Base-by-base conservation (phyloP, 2,888 invertebrate species). In the Elysia crispata region DNA sequence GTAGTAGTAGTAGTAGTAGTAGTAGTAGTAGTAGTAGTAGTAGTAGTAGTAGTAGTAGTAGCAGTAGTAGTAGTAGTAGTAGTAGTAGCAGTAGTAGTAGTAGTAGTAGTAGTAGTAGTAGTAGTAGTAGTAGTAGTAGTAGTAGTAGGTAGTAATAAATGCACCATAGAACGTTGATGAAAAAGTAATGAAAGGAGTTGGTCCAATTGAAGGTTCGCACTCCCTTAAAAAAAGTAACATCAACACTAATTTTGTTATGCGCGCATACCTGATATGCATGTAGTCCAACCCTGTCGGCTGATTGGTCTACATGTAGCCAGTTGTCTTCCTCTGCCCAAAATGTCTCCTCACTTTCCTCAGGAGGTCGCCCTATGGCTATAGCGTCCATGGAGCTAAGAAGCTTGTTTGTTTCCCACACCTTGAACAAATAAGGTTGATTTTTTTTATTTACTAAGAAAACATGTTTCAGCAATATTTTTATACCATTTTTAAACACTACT, bases 221-320 rank as follows among this genome's bases (percentile, higher is more conserved):
- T n/a, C n/a, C n/a, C n/a, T n/a, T n/a, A n/a, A n/a, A n/a, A n/a
- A n/a, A n/a, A n/a, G n/a, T 41, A 11, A 41, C 11, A 41, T 3
- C 11, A 41, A 41, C 41, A 41, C 3, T 41, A 41, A 41, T 41
- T 41, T 41, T 11, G 5, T 41, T 20, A 20, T 18, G 6, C 15
- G 5, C 60, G n/a, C 50, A 20, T 5, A 76, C 76, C 66, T 79
- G 83, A 62, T 81, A 89, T 20, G 86, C 87, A 77, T 90, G 90
- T 1, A 89, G 86, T 28, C 90, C 90, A n/a, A 81, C 76, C 13
- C 87, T 81, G 1, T 82, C 78, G 5, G 85, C 82, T 11, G 84
- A 81, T 73, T 90, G 90, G 83, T 90, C 90, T 30, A 85, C 70
- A 80, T 90, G 90, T 20, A 90, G 83, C 88, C 87, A 88, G 50